Percentiles rank a stretch among this genome's conserved stretches.
Conservation (phyloP, 2,888 invertebrate species). For the Leptinotarsa tumamoca region DNA sequence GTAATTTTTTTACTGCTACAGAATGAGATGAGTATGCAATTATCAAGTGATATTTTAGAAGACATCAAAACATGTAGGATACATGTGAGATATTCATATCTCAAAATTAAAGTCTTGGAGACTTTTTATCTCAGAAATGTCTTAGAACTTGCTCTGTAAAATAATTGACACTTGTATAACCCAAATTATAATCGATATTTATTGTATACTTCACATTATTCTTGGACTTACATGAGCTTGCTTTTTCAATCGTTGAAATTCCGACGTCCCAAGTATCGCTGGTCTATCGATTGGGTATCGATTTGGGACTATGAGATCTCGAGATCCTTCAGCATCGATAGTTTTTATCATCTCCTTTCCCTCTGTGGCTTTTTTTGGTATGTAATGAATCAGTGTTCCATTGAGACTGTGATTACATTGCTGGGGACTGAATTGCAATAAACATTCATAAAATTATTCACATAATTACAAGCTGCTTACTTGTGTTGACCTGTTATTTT, state of each 20-base stretch:
- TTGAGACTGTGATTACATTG: slow-evolving; percentile 61
- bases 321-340: slow-evolving; percentile 62
- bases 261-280: slow-evolving; percentile 71
- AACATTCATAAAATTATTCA: neutral
- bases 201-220: neutral
- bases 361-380: slow-evolving; percentile 60
- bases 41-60: too few relatives aligned
- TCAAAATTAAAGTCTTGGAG: too few relatives aligned
- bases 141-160: too few relatives aligned
- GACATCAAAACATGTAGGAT: too few relatives aligned
- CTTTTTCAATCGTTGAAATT: slow-evolving; percentile 72
- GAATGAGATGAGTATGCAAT: too few relatives aligned
- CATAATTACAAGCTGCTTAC: slow-evolving; percentile 9
- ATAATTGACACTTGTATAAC: too few relatives aligned
- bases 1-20: too few relatives aligned
- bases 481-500: slow-evolving; percentile 25
- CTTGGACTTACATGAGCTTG: slow-evolving; percentile 69
- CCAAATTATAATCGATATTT: too few relatives aligned
- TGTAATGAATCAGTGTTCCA: slow-evolving; percentile 60
- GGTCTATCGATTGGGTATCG: slow-evolving; percentile 70
- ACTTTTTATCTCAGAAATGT: too few relatives aligned
- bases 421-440: slow-evolving; percentile 46
- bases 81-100: too few relatives aligned
- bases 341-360: slow-evolving; percentile 51
- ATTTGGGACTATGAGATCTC: slow-evolving; percentile 69